phyloP scores from a whole-genome alignment of 2,113 vertebrate species.

The Corydoras maculifer region DNA sequence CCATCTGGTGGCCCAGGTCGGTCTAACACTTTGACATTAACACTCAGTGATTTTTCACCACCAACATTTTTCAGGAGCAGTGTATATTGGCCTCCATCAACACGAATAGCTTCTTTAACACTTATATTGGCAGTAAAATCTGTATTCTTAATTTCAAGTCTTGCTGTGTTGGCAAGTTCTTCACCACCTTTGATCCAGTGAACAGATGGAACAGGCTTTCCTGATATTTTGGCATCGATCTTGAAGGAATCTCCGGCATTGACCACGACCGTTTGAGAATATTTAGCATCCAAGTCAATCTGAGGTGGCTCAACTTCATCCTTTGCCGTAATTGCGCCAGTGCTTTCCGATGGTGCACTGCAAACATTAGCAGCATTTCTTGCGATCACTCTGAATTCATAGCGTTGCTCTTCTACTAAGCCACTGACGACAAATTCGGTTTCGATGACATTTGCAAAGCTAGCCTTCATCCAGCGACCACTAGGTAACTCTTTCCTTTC shows the following conservation, averaged over 20 bases:
- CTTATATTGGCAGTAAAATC: conserved; percentile 81
- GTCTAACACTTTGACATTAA: conserved; percentile 90
- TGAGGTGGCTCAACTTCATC: conserved; percentile 93
- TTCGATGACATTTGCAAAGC: conserved; percentile 87
- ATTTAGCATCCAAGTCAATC: conserved; percentile 90
- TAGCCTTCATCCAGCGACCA: conserved; percentile 98
- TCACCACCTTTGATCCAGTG: conserved; percentile 81
- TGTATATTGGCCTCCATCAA: conserved; percentile 88
- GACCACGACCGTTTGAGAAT: conserved; percentile 77
- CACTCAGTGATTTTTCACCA: conserved; percentile 80
- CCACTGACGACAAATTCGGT: conserved; percentile 91
- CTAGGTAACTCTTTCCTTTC: conserved; percentile 86
- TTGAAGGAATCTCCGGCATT: conserved; percentile 88
- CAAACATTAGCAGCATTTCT: conserved; percentile 86
- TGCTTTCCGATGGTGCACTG: conserved; percentile 89
- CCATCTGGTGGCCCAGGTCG: conserved; percentile 92
- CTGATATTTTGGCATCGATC: conserved; percentile 80
- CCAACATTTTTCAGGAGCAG: conserved; percentile 88
- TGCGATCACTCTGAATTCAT: conserved; percentile 95
- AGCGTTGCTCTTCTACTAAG: conserved; percentile 83
- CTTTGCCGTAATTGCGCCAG: conserved; percentile 86
- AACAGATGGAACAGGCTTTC: conserved; percentile 85
- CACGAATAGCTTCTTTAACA: conserved; percentile 83
- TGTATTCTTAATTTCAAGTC: conserved; percentile 84
- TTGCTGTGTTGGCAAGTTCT: conserved; percentile 79